These are phyloP conservation scores for Ptychochromis oligacanthus DNA, from an alignment of 2,113 vertebrate species.

Conservation along the genomic window DNA sequence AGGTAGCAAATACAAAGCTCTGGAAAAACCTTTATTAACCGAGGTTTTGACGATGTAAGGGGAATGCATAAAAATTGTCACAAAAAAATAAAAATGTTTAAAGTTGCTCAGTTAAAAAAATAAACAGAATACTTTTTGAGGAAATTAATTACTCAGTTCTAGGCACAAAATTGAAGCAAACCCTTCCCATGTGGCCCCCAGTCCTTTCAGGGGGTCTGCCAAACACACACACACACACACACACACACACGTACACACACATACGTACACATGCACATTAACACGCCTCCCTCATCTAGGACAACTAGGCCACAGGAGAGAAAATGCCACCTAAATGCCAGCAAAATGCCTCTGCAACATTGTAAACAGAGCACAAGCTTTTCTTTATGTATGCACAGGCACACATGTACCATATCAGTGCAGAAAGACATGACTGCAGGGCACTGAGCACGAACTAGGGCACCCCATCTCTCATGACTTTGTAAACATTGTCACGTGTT, in stretches of 20 bases:
- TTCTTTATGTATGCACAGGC: conserved; percentile 54
- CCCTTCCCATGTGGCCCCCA: conserved; percentile 48
- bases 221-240: neutral
- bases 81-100: neutral
- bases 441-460: conserved; percentile 60
- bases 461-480: conserved; percentile 47
- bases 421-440: conserved; percentile 62
- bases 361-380: conserved; percentile 68
- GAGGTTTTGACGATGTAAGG: neutral
- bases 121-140: neutral
- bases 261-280: conserved; percentile 23
- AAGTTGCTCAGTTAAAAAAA: conserved; percentile 8
- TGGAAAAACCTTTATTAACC: too few species aligned
- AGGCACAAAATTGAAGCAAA: conserved; percentile 52
- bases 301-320: conserved; percentile 75
- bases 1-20: neutral
- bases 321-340: conserved; percentile 83
- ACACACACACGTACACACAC: conserved; percentile 8
- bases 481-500: conserved; percentile 47
- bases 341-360: conserved; percentile 75
- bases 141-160: conserved; percentile 48
- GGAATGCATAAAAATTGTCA: neutral
- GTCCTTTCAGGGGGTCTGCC: conserved; percentile 40
- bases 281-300: conserved; percentile 67
- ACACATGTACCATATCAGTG: conserved; percentile 57